Base-by-base conservation (phyloP, 2,888 invertebrate species). In the Cosmia pyralina region DNA sequence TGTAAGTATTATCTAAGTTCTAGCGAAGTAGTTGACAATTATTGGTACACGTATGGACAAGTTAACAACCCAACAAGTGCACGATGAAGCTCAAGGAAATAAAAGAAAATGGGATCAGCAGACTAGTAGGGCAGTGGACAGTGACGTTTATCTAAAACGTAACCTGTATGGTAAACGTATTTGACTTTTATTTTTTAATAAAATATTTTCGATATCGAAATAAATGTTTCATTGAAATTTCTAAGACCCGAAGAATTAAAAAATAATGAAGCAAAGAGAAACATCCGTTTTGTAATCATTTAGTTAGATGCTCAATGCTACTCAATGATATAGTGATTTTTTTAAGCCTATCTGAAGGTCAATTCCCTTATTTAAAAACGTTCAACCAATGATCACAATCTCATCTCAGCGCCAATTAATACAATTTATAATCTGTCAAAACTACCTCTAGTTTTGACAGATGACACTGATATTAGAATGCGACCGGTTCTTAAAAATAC, bases 51-150 rank as follows among this genome's bases (percentile, higher is more conserved):
- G 66, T 86, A 90, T 90, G 91, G 91, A 91, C 91, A 89, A 86
- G 82, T 85, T 79, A 70, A 75, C 72, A 87, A 92, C 93, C 92
- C 91, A 92, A 93, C 92, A 93, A 93, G 93, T 90, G 91, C 84
- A 76, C 74, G 85, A 75, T 74, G 82, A 85, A 72, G 76, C 83
- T 79, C 74, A 83, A 77, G 83, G 85, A 77, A 83, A 87, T 85
- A 81, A 83, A 82, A 88, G 80, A 72, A 80, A 85, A 76, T 84
- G 77, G 82, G 82, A 85, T 85, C 77, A 77, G 73, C 81, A 53
- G 83, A 83, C 85, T 69, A 65, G 5, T 66, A 67, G 76, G 70
- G 41, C 34, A 66, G 77, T 79, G 79, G 82, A 81, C 78, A 52
- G 72, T 73, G 44, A 41, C 8, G 41, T 41, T 41, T 41, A 8